These are phyloP conservation scores for Nesospiza acunhae DNA, from an alignment of 2,113 vertebrate species.

Conservation along the genomic window DNA sequence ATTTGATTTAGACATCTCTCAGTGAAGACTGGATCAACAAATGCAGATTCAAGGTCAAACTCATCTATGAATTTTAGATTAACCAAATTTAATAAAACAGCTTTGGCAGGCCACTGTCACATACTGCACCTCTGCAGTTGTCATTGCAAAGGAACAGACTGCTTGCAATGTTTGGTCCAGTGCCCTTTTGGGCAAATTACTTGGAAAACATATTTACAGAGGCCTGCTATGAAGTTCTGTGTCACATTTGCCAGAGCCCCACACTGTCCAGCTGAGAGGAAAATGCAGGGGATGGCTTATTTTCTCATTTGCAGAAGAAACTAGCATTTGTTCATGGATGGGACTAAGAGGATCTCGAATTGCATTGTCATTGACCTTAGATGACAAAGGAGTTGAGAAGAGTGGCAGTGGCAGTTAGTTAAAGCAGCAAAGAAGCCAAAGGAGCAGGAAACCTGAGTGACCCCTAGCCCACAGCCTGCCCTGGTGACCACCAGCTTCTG, in stretches of 20 bases:
- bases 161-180: not conserved
- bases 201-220: not conserved
- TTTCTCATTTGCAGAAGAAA: not conserved
- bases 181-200: not conserved
- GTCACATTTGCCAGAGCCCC: not conserved
- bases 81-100: not conserved
- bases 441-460: not conserved
- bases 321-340: not conserved
- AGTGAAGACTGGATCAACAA: not conserved
- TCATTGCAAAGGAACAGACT: not conserved
- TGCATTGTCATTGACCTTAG: not conserved
- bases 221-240: not conserved
- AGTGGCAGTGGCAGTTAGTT: not conserved
- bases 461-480: not conserved
- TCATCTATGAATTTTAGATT: not conserved
- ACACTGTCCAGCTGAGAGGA: not conserved
- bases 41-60: not conserved
- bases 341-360: not conserved
- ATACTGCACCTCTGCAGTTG: rapidly evolving
- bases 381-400: not conserved
- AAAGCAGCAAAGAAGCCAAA: not conserved
- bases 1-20: not conserved
- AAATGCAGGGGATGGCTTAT: not conserved
- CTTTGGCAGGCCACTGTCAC: not conserved
- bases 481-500: not conserved